Evolutionary conservation across 2,797 vertebrate genomes (phyloP).

Genomic region (Apogon talboti): DNA sequence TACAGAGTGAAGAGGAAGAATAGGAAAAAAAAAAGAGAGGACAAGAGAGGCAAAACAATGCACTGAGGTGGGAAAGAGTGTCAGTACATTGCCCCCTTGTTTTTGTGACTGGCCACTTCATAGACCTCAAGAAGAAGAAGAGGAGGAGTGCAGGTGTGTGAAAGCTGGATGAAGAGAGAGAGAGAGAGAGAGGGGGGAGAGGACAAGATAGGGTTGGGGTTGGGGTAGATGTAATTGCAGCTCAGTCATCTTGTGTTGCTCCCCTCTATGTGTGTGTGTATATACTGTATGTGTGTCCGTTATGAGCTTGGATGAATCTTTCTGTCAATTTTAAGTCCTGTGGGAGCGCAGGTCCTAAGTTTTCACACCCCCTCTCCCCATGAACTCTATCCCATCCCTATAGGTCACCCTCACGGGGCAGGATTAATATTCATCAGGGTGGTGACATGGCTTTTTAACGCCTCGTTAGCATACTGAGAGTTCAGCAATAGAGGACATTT

Average conservation of each 20-base stretch:
- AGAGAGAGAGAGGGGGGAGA: slow-evolving; percentile 19
- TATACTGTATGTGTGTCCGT: slow-evolving; percentile 1
- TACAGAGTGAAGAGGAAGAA: slow-evolving; percentile 28
- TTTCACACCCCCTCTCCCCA: slow-evolving; percentile 53
- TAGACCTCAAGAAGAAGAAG: slow-evolving; percentile 33
- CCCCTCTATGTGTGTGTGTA: slow-evolving; percentile 19
- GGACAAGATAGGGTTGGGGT: slow-evolving; percentile 37
- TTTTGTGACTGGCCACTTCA: slow-evolving; percentile 37
- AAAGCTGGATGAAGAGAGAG: slow-evolving; percentile 37
- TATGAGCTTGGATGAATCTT: slow-evolving; percentile 45
- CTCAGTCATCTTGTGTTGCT: slow-evolving; percentile 35
- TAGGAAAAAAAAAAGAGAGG: slow-evolving; percentile 35
- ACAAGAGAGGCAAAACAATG: slow-evolving; percentile 31
- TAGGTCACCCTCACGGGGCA: slow-evolving; percentile 74
- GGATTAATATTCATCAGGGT: slow-evolving; percentile 80
- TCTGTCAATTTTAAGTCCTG: slow-evolving; percentile 67
- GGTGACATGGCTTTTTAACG: slow-evolving; percentile 79
- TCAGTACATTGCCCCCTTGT: slow-evolving; percentile 31
- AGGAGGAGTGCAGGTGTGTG: slow-evolving; percentile 58
- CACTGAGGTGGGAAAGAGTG: slow-evolving; percentile 24
- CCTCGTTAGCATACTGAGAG: slow-evolving; percentile 82
- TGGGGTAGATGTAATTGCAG: slow-evolving; percentile 34
- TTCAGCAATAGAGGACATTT: slow-evolving; percentile 81
- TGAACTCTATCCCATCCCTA: slow-evolving; percentile 65
- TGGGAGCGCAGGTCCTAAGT: slow-evolving; percentile 55